phyloP scores from a whole-genome alignment of 2,888 invertebrate genomes.

The Subacronicta megacephala region DNA sequence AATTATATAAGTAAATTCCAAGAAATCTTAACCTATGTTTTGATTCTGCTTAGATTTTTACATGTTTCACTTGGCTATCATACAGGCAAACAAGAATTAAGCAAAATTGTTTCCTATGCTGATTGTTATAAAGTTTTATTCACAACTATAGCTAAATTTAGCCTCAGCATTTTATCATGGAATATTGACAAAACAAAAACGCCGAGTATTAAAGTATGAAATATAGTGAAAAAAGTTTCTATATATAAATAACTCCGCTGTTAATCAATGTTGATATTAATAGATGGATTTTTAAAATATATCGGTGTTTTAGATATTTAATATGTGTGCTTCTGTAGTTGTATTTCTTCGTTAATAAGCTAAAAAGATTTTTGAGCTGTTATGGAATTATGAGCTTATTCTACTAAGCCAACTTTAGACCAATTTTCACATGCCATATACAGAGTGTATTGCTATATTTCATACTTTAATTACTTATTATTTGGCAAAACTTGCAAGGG shows the following conservation, averaged over 20 bases:
- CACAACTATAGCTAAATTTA: constrained; percentile 30
- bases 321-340: constrained; percentile 33
- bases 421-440: constrained; percentile 42
- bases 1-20: neutral
- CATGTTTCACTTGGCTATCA: constrained; percentile 29
- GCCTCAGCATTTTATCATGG: constrained; percentile 40
- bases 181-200: constrained; percentile 30
- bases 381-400: constrained; percentile 43
- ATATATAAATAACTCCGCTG: constrained; percentile 36
- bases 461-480: constrained; percentile 40
- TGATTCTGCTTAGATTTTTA: constrained; percentile 4
- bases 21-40: neutral
- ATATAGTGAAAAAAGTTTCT: constrained; percentile 26
- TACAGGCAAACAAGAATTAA: constrained; percentile 33
- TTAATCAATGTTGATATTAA: constrained; percentile 27
- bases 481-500: constrained; percentile 40
- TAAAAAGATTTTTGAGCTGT: constrained; percentile 35
- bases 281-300: constrained; percentile 44
- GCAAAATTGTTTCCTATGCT: constrained; percentile 48
- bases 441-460: constrained; percentile 39
- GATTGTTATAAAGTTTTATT: constrained; percentile 45
- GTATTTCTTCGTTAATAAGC: constrained; percentile 13
- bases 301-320: constrained; percentile 40
- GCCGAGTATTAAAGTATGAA: constrained; percentile 45
- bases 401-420: constrained; percentile 32